Base-by-base conservation (phyloP, 2,888 invertebrate genomes). In the Baronia brevicornis region DNA sequence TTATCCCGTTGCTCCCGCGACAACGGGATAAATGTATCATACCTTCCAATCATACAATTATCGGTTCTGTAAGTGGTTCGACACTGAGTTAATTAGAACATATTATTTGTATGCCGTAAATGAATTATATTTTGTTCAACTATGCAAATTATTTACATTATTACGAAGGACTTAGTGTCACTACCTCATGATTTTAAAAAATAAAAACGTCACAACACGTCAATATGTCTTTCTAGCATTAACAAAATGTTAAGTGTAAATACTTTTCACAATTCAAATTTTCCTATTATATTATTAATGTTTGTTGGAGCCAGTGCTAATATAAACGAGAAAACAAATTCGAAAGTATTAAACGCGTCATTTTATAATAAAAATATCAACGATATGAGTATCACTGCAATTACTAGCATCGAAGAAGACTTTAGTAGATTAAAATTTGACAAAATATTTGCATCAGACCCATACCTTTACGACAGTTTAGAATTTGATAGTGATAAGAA, bases 201-300 rank as follows among this genome's bases (percentile, higher is more conserved):
- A 5, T 24, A 12, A 35, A 35, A 30, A 29, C 17, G 30, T 30
- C 22, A 22, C 26, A 36, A 22, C 9, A 4, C 14, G 30, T 27
- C 31, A 36, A 27, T 18, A 36, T 36, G 31, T 18, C 25, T 21
- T 27, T 7, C 13, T 18, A 27, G 14, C 13, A 23, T 27, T 27
- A 31, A 9, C 31, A 24, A 25, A 34, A 35, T 40, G 37, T 21
- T 34, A 25, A 17, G 25, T 35, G 9, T 30, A 26, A 21, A 29
- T 15, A 13, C 23, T 13, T 35, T 26, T n/a, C 9, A 22, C 18
- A 33, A 7, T 9, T 12, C 14, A 30, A 35, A 21, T 21, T 30
- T 15, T 17, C 8, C 28, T 21, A 26, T 38, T 34, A 28, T 38
- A 20, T 9, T 35, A 11, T 21, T 28, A 20, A 12, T 28, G 18